phyloP scores from a whole-genome alignment of 2,888 invertebrate genomes.

The Acronicta leporina region DNA sequence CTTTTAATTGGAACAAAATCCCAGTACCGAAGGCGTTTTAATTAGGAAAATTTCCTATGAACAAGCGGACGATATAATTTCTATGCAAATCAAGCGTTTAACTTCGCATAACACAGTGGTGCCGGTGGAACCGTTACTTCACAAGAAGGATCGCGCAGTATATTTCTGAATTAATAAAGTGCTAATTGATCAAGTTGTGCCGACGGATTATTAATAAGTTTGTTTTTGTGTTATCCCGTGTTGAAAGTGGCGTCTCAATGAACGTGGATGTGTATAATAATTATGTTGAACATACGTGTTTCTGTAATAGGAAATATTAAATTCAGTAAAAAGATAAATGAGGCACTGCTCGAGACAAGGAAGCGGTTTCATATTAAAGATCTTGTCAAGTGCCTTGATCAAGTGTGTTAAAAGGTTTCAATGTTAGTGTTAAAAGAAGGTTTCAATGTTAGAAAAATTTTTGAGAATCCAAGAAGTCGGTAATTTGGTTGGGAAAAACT shows the following conservation, averaged over 20 bases:
- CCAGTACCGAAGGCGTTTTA: slow-evolving; percentile 85
- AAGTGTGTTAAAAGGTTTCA: too few relatives aligned
- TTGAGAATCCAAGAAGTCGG: too few relatives aligned
- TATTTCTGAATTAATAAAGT: slow-evolving; percentile 72
- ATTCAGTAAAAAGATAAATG: too few relatives aligned
- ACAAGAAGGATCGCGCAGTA: slow-evolving; percentile 60
- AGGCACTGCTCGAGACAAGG: too few relatives aligned
- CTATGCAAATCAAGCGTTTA: slow-evolving; percentile 88
- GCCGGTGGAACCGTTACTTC: slow-evolving; percentile 56
- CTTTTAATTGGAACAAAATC: slow-evolving; percentile 88
- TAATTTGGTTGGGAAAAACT: too few relatives aligned
- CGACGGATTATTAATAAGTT: slow-evolving; percentile 47
- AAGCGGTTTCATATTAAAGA: too few relatives aligned
- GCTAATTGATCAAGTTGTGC: slow-evolving; percentile 63
- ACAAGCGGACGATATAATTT: slow-evolving; percentile 87
- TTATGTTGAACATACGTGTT: neutral
- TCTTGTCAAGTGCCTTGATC: too few relatives aligned
- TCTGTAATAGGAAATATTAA: neutral
- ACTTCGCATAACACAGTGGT: slow-evolving; percentile 78
- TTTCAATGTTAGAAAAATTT: too few relatives aligned
- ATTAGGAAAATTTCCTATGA: slow-evolving; percentile 88
- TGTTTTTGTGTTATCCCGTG: slow-evolving; percentile 22
- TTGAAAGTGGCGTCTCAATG: slow-evolving; percentile 1
- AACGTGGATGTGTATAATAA: neutral
- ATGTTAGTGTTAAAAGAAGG: too few relatives aligned